Evolutionary conservation across 2,797 vertebrate genomes (phyloP).

Genomic region (Denticeps clupeoides): DNA sequence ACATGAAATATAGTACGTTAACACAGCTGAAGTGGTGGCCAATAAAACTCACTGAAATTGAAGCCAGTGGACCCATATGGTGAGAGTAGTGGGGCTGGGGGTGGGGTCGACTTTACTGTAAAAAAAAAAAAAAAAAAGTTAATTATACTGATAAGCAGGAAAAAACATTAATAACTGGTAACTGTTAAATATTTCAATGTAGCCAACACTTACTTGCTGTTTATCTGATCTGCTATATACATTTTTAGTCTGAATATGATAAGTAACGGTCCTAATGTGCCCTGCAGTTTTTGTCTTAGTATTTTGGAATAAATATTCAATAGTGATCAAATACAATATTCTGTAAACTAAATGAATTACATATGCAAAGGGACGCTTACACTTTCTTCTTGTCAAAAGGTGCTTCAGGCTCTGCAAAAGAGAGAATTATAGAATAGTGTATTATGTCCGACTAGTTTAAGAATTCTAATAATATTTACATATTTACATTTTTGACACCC

Average conservation of each 20-base stretch:
- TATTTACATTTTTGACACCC: too few species aligned
- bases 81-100: conserved; percentile 21
- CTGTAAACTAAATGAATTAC: too few species aligned
- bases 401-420: neutral
- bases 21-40: neutral
- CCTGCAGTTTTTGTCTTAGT: too few species aligned
- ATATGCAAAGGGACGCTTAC: neutral
- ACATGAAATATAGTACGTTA: too few species aligned
- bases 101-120: conserved; percentile 39
- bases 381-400: neutral
- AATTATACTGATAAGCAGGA: neutral
- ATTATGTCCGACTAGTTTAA: neutral
- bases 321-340: too few species aligned
- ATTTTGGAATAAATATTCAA: too few species aligned
- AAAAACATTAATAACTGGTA: neutral
- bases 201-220: too few species aligned
- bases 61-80: conserved; percentile 28
- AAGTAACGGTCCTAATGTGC: too few species aligned
- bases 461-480: too few species aligned
- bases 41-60: conserved; percentile 43
- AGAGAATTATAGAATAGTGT: neutral
- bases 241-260: too few species aligned
- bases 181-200: too few species aligned
- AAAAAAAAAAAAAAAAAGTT: neutral
- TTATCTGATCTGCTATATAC: too few species aligned